Percentiles rank a stretch among this genome's conserved stretches.
phyloP scores from a whole-genome alignment of 2,113 vertebrate species.

The Gila orcuttii region DNA sequence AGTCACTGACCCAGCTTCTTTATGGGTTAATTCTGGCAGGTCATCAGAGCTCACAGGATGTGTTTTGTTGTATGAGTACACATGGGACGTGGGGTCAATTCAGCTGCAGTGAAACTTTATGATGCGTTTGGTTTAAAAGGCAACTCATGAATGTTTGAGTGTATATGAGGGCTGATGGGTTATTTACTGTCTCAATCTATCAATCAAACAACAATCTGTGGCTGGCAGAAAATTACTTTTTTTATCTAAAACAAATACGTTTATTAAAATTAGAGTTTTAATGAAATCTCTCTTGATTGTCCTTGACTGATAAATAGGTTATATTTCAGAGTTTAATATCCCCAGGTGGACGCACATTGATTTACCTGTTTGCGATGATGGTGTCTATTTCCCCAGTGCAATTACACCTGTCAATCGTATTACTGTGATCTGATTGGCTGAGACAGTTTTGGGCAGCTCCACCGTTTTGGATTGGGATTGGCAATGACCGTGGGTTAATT shows the following conservation, averaged over 20 bases:
- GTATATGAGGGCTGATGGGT: not conserved
- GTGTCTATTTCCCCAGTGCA: not conserved
- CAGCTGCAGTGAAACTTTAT: constrained; percentile 46
- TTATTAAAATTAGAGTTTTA: constrained; percentile 5
- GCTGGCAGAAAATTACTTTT: not conserved
- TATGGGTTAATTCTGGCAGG: constrained; percentile 8
- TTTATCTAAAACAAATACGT: not conserved
- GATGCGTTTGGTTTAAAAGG: constrained; percentile 23
- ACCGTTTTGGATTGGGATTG: constrained; percentile 39
- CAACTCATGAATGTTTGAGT: constrained; percentile 17
- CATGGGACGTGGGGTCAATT: constrained; percentile 31
- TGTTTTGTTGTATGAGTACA: constrained; percentile 16
- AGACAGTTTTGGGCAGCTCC: constrained; percentile 25
- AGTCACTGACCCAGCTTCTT: not conserved
- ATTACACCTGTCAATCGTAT: constrained; percentile 23
- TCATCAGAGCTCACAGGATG: not conserved
- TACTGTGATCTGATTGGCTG: constrained; percentile 18
- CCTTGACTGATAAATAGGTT: constrained; percentile 15
- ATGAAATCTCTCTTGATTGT: constrained; percentile 25
- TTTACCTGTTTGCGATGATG: not conserved
- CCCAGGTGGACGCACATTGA: not conserved
- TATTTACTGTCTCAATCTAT: constrained; percentile 27
- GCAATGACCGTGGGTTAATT: constrained; percentile 9
- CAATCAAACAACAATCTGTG: constrained; percentile 16
- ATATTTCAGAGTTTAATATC: constrained; percentile 6